Percentiles rank a stretch among this genome's conserved stretches.
Evolutionary conservation across 2,797 vertebrate genomes (phyloP).

Genomic region (Sebastes hopkinsi): DNA sequence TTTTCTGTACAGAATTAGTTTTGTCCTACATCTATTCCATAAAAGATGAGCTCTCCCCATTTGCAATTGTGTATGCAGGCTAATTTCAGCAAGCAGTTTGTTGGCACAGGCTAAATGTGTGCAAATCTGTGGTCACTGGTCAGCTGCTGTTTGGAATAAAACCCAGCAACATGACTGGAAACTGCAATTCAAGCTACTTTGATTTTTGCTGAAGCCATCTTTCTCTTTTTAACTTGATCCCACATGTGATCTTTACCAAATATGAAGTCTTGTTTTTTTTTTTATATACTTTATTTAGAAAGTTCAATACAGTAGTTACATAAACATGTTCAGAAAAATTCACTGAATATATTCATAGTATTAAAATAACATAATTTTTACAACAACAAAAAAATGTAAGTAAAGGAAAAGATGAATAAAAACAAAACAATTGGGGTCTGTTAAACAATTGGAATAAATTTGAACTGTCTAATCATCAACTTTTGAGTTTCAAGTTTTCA

Average conservation of each 20-base stretch:
- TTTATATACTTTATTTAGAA: no score
- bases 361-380: no score
- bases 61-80: not conserved
- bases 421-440: no score
- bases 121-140: not conserved
- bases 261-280: not conserved
- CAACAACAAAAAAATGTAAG: no score
- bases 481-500: no score
- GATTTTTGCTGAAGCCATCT: not conserved
- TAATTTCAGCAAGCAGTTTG: not conserved
- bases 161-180: not conserved
- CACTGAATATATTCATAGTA: no score
- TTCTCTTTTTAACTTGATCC: not conserved
- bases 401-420: no score
- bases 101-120: not conserved
- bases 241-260: not conserved
- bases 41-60: not conserved
- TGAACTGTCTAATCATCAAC: no score
- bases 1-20: not conserved
- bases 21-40: not conserved
- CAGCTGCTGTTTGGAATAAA: not conserved
- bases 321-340: no score
- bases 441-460: no score
- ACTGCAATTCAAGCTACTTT: not conserved
- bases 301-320: no score